Evolutionary conservation across 2,888 invertebrate genomes (phyloP).

Genomic region (Pterostichus madidus): DNA sequence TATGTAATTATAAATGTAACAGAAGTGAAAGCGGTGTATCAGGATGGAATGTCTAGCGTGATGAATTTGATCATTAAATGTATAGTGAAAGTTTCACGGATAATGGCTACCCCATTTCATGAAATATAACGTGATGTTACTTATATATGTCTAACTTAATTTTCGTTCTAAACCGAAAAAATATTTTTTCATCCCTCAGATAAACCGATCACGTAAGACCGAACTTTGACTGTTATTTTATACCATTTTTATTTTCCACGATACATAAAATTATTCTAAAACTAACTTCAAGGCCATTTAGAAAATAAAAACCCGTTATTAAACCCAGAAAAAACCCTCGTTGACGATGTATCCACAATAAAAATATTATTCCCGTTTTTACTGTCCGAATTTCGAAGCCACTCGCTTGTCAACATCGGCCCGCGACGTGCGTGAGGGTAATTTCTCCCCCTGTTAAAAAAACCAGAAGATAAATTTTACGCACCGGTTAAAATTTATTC

Average conservation of each 20-base stretch:
- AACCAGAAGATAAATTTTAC: constrained; percentile 28
- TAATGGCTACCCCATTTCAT: no score
- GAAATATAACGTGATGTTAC: no score
- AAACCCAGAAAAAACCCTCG: background rate
- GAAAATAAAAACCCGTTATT: background rate
- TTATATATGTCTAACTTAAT: no score
- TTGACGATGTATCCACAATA: constrained; percentile 7
- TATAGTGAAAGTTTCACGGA: no score
- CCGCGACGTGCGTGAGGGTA: constrained; percentile 1
- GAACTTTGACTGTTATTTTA: background rate
- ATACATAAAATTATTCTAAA: constrained; percentile 2
- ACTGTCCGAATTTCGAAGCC: constrained; percentile 1
- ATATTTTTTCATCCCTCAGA: background rate
- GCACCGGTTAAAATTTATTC: constrained; percentile 21
- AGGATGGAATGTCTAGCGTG: no score
- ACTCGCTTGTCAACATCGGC: constrained; percentile 9
- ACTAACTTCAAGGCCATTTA: background rate
- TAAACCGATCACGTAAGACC: no score
- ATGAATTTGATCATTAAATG: no score
- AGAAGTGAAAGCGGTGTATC: no score
- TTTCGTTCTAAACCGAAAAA: no score
- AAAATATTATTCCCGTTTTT: constrained; percentile 30
- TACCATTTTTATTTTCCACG: background rate
- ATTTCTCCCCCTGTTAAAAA: constrained; percentile 1
- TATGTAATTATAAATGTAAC: no score